Conservation (phyloP, 1,140 invertebrate genomes). For the Drosophila guanche region DNA sequence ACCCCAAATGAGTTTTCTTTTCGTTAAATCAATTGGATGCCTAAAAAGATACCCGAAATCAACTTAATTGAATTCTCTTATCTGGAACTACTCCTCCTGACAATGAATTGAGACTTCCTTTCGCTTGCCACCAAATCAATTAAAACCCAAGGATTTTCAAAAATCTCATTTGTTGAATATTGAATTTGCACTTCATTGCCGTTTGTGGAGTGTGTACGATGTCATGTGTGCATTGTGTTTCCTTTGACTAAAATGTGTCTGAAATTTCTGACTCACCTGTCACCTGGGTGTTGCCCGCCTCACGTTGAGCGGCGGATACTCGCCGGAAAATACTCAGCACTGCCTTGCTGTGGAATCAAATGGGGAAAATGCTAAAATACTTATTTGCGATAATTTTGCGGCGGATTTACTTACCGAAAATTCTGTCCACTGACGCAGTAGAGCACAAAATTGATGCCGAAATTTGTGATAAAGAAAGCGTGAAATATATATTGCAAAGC, state of each 20-base stretch:
- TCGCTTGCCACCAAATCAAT: too few relatives aligned
- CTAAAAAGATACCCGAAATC: too few relatives aligned
- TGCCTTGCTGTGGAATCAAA: constrained; percentile 62
- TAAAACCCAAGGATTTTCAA: too few relatives aligned
- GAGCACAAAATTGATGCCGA: constrained; percentile 93
- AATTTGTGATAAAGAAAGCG: constrained; percentile 91
- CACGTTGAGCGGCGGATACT: constrained; percentile 72
- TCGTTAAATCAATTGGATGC: too few relatives aligned
- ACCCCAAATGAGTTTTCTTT: too few relatives aligned
- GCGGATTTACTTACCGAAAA: constrained; percentile 86
- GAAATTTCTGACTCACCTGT: constrained; percentile 80
- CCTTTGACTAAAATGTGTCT: constrained; percentile 2
- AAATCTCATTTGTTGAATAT: too few relatives aligned
- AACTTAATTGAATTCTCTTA: too few relatives aligned
- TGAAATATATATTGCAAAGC: constrained; percentile 79
- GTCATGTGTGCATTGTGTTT: background rate
- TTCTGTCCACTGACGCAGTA: constrained; percentile 93
- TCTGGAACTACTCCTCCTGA: too few relatives aligned
- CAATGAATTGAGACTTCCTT: too few relatives aligned
- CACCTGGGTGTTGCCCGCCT: constrained; percentile 83
- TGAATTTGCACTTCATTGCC: background rate
- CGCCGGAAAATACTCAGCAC: constrained; percentile 76
- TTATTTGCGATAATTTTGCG: constrained; percentile 31
- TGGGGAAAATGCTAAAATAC: constrained; percentile 6
- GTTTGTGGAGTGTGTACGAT: constrained; percentile 1